A percentile compares a stretch with the other conserved stretches of the same genome.
These are phyloP conservation scores for Mirza zaza DNA, from an alignment of 2,113 vertebrate species.

Conservation along the genomic window DNA sequence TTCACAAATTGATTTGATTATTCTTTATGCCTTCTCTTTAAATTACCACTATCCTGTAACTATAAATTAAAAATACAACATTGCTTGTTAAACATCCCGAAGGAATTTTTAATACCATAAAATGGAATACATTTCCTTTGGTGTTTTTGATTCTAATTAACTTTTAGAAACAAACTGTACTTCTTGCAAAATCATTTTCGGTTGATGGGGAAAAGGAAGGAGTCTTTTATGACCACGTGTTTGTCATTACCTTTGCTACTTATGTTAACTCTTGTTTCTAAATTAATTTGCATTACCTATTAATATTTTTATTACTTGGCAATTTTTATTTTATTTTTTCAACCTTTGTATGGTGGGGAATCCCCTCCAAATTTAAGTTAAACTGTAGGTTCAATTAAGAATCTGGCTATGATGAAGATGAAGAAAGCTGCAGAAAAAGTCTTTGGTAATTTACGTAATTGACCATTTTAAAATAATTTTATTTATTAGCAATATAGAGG, in stretches of 20 bases:
- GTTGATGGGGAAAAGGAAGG: too few species aligned
- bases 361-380: conserved; percentile 18
- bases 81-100: not conserved
- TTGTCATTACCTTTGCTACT: not conserved
- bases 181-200: not conserved
- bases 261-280: conserved; percentile 40
- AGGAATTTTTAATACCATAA: not conserved
- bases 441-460: not conserved
- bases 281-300: not conserved
- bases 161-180: not conserved
- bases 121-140: not conserved
- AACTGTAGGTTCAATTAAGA: conserved; percentile 44
- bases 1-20: not conserved
- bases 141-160: not conserved
- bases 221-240: not conserved
- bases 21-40: not conserved
- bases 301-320: conserved; percentile 16
- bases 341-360: conserved; percentile 17
- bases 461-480: not conserved
- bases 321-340: conserved; percentile 25
- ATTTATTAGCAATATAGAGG: not conserved
- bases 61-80: not conserved
- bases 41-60: not conserved
- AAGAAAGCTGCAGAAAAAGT: conserved; percentile 43
- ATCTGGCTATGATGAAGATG: conserved; percentile 20